Conservation (phyloP, 2,797 vertebrate genomes). For the Catamblyrhynchus diadema region DNA sequence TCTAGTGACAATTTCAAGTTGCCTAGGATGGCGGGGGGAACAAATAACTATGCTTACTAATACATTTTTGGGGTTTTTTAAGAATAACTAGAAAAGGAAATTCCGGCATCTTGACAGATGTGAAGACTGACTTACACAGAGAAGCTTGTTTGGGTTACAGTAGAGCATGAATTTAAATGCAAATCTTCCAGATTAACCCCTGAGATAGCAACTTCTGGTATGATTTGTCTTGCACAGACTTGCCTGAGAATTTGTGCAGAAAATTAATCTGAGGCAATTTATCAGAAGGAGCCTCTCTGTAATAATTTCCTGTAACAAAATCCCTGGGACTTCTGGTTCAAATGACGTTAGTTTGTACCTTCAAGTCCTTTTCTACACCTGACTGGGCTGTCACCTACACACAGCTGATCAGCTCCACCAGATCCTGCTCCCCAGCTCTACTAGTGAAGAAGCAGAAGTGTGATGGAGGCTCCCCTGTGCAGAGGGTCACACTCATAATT, state of each 20-base stretch:
- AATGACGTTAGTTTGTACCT: not conserved
- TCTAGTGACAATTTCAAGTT: not conserved
- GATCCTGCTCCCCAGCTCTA: not conserved
- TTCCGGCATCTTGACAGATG: not conserved
- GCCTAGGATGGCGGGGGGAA: fast-evolving
- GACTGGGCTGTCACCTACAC: not conserved
- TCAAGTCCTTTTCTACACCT: not conserved
- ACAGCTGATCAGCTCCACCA: not conserved
- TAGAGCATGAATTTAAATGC: not conserved
- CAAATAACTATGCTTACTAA: not conserved
- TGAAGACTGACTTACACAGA: not conserved
- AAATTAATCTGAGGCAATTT: not conserved
- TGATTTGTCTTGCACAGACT: not conserved
- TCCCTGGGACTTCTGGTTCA: not conserved
- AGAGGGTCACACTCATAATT: not conserved
- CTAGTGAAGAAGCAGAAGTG: not conserved
- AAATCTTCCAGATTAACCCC: not conserved
- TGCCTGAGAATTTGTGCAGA: not conserved
- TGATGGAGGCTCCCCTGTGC: not conserved
- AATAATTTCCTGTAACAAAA: not conserved
- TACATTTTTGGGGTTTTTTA: not conserved
- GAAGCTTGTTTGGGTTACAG: not conserved
- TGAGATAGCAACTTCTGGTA: not conserved
- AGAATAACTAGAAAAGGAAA: not conserved
- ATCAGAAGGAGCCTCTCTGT: not conserved